phyloP scores from a whole-genome alignment of 2,113 vertebrate genomes.

The Tupaia tana region DNA sequence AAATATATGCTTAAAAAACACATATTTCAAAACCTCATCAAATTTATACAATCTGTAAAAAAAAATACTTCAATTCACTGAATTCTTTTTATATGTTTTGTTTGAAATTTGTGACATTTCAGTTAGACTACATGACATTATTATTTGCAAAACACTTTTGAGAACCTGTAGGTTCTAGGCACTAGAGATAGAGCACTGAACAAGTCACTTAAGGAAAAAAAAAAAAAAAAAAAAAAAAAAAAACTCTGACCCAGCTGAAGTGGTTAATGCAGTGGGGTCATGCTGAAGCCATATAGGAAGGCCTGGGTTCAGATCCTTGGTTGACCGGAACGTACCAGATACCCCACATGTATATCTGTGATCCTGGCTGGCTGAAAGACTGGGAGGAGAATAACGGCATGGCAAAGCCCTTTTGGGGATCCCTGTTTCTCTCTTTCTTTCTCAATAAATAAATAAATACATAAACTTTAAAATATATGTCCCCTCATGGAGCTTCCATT shows the following conservation, averaged over 20 bases:
- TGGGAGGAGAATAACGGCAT: too few species aligned
- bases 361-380: too few species aligned
- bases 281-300: too few species aligned
- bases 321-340: too few species aligned
- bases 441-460: too few species aligned
- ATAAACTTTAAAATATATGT: background rate
- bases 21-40: background rate
- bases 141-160: conserved; percentile 11
- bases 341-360: too few species aligned
- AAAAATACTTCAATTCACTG: background rate
- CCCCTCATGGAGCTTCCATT: background rate
- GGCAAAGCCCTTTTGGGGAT: too few species aligned
- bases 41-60: background rate
- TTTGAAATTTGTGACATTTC: background rate
- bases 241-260: too few species aligned
- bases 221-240: too few species aligned
- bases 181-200: background rate
- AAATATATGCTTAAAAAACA: background rate
- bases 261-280: too few species aligned
- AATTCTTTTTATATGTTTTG: background rate
- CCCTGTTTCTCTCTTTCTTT: too few species aligned
- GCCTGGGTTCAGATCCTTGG: too few species aligned
- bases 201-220: background rate
- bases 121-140: background rate
- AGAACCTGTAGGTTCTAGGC: background rate